Evolutionary conservation across 2,888 invertebrate genomes (phyloP).

Genomic region (Archaeoteleia sp.): DNA sequence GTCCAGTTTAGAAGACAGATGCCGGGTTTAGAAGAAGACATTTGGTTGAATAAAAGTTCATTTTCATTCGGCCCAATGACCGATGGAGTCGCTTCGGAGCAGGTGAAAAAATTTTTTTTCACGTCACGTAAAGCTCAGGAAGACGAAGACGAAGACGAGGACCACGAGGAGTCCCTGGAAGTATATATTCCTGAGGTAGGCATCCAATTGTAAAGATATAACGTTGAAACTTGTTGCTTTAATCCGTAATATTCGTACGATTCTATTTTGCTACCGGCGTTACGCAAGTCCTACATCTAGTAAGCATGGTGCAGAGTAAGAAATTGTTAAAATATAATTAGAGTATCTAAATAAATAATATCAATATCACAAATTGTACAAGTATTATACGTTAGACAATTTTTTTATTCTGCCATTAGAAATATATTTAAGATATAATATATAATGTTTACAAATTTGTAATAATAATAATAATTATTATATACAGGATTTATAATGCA

Average conservation of each 20-base stretch:
- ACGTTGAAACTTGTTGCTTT: background rate
- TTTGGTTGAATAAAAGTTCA: slow-evolving; percentile 68
- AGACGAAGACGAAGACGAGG: slow-evolving; percentile 54
- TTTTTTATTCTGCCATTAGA: too few species aligned
- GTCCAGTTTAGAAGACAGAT: slow-evolving; percentile 59
- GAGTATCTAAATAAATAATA: too few species aligned
- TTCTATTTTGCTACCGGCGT: slow-evolving; percentile 56
- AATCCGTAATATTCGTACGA: background rate
- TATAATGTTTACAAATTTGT: too few species aligned
- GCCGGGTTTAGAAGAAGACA: slow-evolving; percentile 73
- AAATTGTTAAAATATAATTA: too few species aligned
- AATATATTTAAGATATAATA: too few species aligned
- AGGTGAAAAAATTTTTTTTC: slow-evolving; percentile 90
- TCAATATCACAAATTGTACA: too few species aligned
- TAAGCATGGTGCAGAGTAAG: background rate
- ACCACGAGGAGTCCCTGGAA: slow-evolving; percentile 84
- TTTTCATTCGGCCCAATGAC: slow-evolving; percentile 77
- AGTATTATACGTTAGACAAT: too few species aligned
- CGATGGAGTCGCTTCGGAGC: slow-evolving; percentile 79
- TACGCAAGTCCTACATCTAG: slow-evolving; percentile 55
- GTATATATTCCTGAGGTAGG: slow-evolving; percentile 86
- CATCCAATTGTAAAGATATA: background rate
- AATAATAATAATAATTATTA: too few species aligned
- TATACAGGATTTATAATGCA: too few species aligned
- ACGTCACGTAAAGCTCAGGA: slow-evolving; percentile 80